phyloP scores from a whole-genome alignment of 1,140 invertebrate species.

The Saccostrea glomerata region DNA sequence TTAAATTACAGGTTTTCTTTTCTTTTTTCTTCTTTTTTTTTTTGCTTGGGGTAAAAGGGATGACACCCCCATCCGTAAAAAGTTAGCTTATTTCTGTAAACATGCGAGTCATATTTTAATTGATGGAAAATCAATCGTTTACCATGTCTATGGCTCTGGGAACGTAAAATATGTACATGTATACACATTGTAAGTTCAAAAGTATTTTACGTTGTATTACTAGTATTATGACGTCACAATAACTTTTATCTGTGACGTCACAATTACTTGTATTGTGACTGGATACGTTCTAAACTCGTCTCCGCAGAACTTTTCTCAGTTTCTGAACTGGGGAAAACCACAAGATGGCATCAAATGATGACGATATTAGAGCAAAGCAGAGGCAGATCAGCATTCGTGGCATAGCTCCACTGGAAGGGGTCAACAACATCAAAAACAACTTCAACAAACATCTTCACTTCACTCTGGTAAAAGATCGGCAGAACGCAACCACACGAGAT shows the following conservation, averaged over 20 bases:
- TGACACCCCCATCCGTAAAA: too few relatives aligned
- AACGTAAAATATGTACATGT: too few relatives aligned
- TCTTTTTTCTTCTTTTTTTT: too few relatives aligned
- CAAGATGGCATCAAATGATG: neutral
- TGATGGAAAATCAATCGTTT: too few relatives aligned
- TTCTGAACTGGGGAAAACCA: neutral
- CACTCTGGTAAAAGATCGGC: slow-evolving; percentile 97
- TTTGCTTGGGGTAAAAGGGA: too few relatives aligned
- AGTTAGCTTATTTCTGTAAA: too few relatives aligned
- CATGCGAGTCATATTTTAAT: too few relatives aligned
- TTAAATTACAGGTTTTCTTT: too few relatives aligned
- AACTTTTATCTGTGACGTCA: neutral
- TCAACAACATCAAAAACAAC: slow-evolving; percentile 95
- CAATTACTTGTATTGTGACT: neutral
- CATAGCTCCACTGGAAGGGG: slow-evolving; percentile 95
- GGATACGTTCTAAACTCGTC: neutral
- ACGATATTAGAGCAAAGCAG: neutral
- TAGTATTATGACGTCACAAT: slow-evolving; percentile 19
- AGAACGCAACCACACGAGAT: slow-evolving; percentile 95
- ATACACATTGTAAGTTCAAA: too few relatives aligned
- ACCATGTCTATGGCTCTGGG: too few relatives aligned
- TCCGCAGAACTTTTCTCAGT: neutral
- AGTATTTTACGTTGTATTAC: too few relatives aligned
- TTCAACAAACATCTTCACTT: slow-evolving; percentile 99
- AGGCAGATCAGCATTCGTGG: slow-evolving; percentile 95